Percentiles rank a stretch among this genome's conserved stretches.
phyloP scores from a whole-genome alignment of 2,113 vertebrate species.

The Phylloscopus whistleri region DNA sequence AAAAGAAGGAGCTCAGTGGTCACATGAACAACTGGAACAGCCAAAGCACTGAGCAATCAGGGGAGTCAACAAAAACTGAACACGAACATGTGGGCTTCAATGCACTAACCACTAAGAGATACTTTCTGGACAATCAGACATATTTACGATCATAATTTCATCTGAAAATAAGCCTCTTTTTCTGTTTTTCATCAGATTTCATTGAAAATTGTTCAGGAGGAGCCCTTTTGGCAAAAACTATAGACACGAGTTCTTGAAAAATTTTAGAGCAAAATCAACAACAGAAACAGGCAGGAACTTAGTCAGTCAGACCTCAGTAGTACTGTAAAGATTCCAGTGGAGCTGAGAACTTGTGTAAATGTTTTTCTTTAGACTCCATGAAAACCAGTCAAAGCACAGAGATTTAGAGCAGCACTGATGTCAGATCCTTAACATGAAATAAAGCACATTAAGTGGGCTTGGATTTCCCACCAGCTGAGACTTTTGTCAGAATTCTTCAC shows the following conservation, averaged over 20 bases:
- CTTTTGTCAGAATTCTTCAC: neutral
- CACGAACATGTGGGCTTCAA: neutral
- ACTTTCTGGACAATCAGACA: neutral
- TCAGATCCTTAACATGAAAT: neutral
- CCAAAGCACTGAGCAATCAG: neutral
- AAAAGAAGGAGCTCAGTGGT: neutral
- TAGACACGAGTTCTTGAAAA: neutral
- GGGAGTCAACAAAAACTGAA: neutral
- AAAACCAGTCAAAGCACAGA: neutral
- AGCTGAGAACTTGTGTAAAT: neutral
- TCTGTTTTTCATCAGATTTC: neutral
- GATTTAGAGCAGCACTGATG: neutral
- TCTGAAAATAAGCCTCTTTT: neutral
- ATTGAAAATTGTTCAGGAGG: neutral
- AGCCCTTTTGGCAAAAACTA: neutral
- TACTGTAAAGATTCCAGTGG: neutral
- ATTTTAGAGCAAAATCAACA: neutral
- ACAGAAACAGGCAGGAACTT: neutral
- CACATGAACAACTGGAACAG: neutral
- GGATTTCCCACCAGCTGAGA: neutral
- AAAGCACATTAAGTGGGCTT: neutral
- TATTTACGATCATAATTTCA: neutral
- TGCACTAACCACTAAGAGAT: neutral
- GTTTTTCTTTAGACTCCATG: neutral
- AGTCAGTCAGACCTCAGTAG: neutral